These are phyloP conservation scores for Bombus haemorrhoidalis DNA, from an alignment of 1,140 invertebrate species.

Conservation along the genomic window DNA sequence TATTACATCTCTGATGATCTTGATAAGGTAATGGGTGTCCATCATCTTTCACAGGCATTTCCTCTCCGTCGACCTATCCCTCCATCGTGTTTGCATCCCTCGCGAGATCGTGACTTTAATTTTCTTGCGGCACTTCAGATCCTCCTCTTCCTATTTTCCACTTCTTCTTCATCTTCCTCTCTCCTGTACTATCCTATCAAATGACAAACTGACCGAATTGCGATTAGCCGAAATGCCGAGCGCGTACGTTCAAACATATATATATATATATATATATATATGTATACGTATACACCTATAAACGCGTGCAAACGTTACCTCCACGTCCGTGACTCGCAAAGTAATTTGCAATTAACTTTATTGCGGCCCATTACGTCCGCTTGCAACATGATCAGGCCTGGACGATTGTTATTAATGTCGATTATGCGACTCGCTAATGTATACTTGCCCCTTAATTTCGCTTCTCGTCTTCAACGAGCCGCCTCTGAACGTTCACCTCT, in stretches of 20 bases:
- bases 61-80: conserved; percentile 63
- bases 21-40: conserved; percentile 76
- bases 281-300: neutral
- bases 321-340: conserved; percentile 31
- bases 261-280: neutral
- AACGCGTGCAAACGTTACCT: conserved; percentile 3
- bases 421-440: conserved; percentile 28
- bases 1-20: conserved; percentile 75
- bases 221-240: neutral
- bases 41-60: conserved; percentile 76
- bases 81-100: conserved; percentile 8
- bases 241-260: neutral
- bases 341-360: conserved; percentile 53
- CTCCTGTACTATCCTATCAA: too few species aligned
- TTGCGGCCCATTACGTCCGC: conserved; percentile 55
- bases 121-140: neutral
- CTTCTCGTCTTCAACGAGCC: neutral
- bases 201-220: neutral
- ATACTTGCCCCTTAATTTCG: conserved; percentile 14
- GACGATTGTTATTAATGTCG: conserved; percentile 41
- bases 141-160: neutral
- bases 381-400: conserved; percentile 34
- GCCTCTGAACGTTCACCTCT: conserved; percentile 8
- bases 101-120: conserved; percentile 29
- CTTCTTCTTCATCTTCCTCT: too few species aligned